Base-by-base conservation (phyloP, 2,113 vertebrate genomes). In the Vidua chalybeata region DNA sequence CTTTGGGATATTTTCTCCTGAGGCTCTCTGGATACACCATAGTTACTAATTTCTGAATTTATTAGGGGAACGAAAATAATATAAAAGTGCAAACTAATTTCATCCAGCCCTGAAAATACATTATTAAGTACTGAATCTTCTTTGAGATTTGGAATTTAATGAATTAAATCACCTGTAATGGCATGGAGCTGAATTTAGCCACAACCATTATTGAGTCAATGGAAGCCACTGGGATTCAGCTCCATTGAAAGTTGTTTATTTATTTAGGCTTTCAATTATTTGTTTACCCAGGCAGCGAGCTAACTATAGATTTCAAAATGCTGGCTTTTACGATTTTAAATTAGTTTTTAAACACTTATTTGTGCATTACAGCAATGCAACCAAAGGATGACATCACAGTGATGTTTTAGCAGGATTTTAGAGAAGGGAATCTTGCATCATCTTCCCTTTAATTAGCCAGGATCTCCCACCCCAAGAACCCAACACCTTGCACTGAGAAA, bases 21-120 rank as follows among this genome's bases (percentile, higher is more conserved):
- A 72, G 64, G 76, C 56, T 78, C 76, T 92, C 35, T 61, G 48
- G 30, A 67, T 73, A 88, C 0, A 0, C 46, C 1, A 0, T 19
- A 55, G 55, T 67, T 88, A 64, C 48, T 68, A 56, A 90, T 52
- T 72, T 94, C 64, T 96, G 76, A 86, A 87, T 80, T 91, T 91
- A 91, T 63, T 88, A 81, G 37, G 27, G 7, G 3, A 24, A 39
- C 31, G 52, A 76, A 73, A 64, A 41, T 19, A 68, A 68, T 19
- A 39, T 31, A 48, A 37, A 90, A 95, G 24, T 49, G 56, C 30
- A 80, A 94, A 94, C 43, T 88, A 67, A 94, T 84, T 87, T 87
- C 23, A 79, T 52, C 78, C 64, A 91, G 51, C 35, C 43, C 52
- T 56, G 35, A 15, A 94, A 89, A 93, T 31, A 69, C 4, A 67